A percentile compares a stretch with the other conserved stretches of the same genome.
These are phyloP conservation scores for Hemicrepidius hirtus DNA, from an alignment of 2,888 invertebrate species.

Conservation along the genomic window DNA sequence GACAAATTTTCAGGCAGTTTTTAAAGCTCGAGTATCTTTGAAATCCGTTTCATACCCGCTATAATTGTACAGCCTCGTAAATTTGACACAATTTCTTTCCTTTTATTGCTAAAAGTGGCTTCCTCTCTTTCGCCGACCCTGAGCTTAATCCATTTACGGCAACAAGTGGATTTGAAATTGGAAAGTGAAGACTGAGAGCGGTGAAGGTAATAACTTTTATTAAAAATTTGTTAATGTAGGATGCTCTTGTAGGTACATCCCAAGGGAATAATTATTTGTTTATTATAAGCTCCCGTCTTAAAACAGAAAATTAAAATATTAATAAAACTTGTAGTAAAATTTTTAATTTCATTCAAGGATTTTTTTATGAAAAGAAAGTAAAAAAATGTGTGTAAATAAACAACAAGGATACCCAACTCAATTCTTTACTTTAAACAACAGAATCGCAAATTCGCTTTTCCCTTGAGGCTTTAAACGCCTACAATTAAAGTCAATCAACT, in stretches of 20 bases:
- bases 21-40: slow-evolving; percentile 4
- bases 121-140: slow-evolving; percentile 7
- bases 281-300: too few species aligned
- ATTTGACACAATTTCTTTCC: slow-evolving; percentile 16
- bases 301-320: neutral
- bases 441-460: neutral
- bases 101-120: slow-evolving; percentile 24
- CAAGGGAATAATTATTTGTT: neutral
- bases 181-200: slow-evolving; percentile 3
- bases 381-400: too few species aligned
- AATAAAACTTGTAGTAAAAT: neutral
- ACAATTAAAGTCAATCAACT: slow-evolving; percentile 14
- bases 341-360: too few species aligned
- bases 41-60: slow-evolving; percentile 1
- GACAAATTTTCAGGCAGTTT: slow-evolving; percentile 9
- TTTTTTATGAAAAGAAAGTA: too few species aligned
- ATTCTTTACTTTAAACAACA: neutral
- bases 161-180: slow-evolving; percentile 29
- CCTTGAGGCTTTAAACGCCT: neutral
- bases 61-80: slow-evolving; percentile 6
- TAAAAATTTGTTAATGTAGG: slow-evolving; percentile 2
- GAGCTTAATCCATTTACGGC: slow-evolving; percentile 23
- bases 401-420: neutral
- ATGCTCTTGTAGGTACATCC: neutral
- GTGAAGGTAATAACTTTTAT: slow-evolving; percentile 20